Conservation (phyloP, 2,888 invertebrate species). For the Thera britannica region DNA sequence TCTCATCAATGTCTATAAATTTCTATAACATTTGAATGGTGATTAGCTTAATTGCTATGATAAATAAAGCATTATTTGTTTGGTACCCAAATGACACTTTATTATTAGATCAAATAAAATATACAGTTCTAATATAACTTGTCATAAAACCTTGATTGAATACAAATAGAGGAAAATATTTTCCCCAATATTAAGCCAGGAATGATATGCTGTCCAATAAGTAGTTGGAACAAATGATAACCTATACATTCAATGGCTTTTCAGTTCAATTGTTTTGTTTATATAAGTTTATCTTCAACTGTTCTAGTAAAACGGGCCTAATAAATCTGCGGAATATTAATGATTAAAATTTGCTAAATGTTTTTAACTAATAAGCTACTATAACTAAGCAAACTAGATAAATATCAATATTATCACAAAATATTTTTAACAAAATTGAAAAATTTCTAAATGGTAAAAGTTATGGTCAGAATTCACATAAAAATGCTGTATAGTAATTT, state of each 20-base stretch:
- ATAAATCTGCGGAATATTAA: not conserved
- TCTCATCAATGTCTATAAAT: conserved; percentile 24
- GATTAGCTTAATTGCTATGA: conserved; percentile 40
- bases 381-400: not conserved
- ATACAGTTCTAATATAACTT: not conserved
- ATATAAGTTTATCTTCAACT: conserved; percentile 11
- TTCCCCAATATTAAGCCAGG: not conserved
- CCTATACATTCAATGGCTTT: conserved; percentile 20
- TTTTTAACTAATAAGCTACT: not conserved
- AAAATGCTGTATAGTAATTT: not conserved
- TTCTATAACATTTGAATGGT: conserved; percentile 29
- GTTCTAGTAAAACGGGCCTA: conserved; percentile 5
- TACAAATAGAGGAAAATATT: not conserved
- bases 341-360: not conserved
- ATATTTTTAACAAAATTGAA: not conserved
- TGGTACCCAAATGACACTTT: conserved; percentile 4
- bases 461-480: not conserved
- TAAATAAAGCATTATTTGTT: conserved; percentile 29
- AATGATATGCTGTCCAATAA: not conserved
- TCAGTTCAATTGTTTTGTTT: conserved; percentile 13
- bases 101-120: not conserved
- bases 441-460: not conserved
- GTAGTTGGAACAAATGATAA: conserved; percentile 17
- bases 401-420: not conserved
- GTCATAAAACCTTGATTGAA: not conserved